Percentiles rank a stretch among this genome's conserved stretches.
Evolutionary conservation across 2,888 invertebrate genomes (phyloP).

Genomic region (Vesta saturnalis): DNA sequence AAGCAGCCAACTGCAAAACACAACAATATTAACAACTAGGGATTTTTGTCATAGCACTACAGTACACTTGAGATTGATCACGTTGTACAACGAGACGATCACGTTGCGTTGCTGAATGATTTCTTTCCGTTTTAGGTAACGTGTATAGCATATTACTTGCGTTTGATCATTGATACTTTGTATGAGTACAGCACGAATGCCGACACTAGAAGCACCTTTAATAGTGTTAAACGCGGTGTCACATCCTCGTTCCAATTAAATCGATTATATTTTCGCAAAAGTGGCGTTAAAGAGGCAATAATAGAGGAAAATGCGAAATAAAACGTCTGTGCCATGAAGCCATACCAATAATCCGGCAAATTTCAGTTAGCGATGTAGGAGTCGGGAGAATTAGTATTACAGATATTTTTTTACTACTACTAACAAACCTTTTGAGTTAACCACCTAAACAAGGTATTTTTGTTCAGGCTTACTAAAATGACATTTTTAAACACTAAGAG

Average conservation of each 20-base stretch:
- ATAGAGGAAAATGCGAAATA: constrained; percentile 28
- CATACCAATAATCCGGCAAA: constrained; percentile 38
- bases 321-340: constrained; percentile 37
- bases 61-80: too few species aligned
- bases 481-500: too few species aligned
- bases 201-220: constrained; percentile 24
- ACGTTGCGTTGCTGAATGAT: constrained; percentile 21
- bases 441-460: too few species aligned
- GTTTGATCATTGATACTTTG: neutral
- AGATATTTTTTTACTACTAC: too few species aligned
- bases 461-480: too few species aligned
- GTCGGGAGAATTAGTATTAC: constrained; percentile 19
- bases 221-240: constrained; percentile 19
- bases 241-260: constrained; percentile 22
- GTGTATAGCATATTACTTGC: too few species aligned
- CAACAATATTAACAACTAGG: too few species aligned
- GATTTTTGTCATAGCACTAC: too few species aligned
- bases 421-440: too few species aligned
- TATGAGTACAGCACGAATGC: constrained; percentile 6
- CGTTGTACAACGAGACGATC: too few species aligned
- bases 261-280: constrained; percentile 30
- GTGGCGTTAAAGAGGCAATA: constrained; percentile 22
- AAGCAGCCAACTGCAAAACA: too few species aligned
- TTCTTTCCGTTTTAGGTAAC: constrained; percentile 25
- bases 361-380: constrained; percentile 36